A percentile compares a stretch with the other conserved stretches of the same genome.
Evolutionary conservation across 2,888 invertebrate genomes (phyloP).

Genomic region (Melinaea menophilus): DNA sequence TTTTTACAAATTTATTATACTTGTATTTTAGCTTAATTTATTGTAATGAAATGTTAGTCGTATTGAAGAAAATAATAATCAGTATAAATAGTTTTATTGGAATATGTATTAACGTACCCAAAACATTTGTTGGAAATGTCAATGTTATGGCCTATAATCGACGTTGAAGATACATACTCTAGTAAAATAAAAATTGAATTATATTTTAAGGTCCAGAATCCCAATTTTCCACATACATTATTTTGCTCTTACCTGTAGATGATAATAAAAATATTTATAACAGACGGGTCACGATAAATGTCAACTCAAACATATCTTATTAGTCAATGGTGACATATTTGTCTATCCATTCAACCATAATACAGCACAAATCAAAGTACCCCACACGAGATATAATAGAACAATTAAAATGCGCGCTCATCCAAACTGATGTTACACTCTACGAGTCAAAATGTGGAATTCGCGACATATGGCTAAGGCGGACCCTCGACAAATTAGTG

Average conservation of each 20-base stretch:
- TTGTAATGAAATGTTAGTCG: no score
- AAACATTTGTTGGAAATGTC: no score
- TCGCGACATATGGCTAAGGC: slow-evolving; percentile 64
- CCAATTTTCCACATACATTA: no score
- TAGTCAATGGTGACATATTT: slow-evolving; percentile 15
- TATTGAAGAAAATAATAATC: no score
- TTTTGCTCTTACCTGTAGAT: no score
- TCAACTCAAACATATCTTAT: not conserved
- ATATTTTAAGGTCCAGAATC: no score
- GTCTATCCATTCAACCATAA: slow-evolving; percentile 15
- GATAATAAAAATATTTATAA: not conserved
- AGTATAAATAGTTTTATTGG: no score
- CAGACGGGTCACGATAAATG: not conserved
- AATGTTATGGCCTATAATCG: no score
- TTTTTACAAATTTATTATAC: not conserved
- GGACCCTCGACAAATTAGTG: slow-evolving; percentile 60
- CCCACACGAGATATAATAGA: slow-evolving; percentile 35
- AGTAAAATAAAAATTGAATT: no score
- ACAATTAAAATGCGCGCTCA: slow-evolving; percentile 57
- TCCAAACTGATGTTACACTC: slow-evolving; percentile 35
- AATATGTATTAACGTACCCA: no score
- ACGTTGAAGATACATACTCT: no score
- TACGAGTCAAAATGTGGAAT: slow-evolving; percentile 32
- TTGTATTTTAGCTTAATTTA: not conserved
- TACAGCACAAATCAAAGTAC: slow-evolving; percentile 16